Conservation (phyloP, 2,797 vertebrate species). For the Thaleichthys pacificus region DNA sequence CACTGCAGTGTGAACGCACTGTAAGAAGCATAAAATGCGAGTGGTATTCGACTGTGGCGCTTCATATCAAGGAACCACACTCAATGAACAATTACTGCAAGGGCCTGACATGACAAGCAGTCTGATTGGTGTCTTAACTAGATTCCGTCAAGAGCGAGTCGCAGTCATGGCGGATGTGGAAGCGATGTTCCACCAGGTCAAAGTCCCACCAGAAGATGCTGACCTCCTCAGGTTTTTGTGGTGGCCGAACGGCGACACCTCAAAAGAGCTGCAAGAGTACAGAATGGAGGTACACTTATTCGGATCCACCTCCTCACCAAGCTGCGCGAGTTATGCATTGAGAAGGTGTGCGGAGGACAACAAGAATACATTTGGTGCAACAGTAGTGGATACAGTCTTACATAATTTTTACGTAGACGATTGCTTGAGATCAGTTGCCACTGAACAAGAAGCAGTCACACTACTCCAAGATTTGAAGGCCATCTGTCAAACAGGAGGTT, state of each 20-base stretch:
- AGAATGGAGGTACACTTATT: slow-evolving; percentile 9
- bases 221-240: not conserved
- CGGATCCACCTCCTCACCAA: not conserved
- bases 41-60: slow-evolving; percentile 1
- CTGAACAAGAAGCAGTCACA: not conserved
- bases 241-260: not conserved
- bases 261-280: not conserved
- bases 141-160: not conserved
- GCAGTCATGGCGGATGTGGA: not conserved
- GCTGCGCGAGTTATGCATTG: slow-evolving; percentile 3
- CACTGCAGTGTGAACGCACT: too few relatives aligned
- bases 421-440: not conserved
- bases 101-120: not conserved
- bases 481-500: slow-evolving; percentile 15
- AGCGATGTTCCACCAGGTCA: not conserved
- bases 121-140: not conserved
- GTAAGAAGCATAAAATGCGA: not conserved
- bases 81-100: not conserved
- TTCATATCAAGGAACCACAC: not conserved
- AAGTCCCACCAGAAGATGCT: not conserved
- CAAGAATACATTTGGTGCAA: not conserved
- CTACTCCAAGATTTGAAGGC: not conserved
- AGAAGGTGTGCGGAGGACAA: slow-evolving; percentile 7
- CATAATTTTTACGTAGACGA: slow-evolving; percentile 19
- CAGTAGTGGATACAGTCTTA: slow-evolving; percentile 1